A percentile compares a stretch with the other conserved stretches of the same genome.
Evolutionary conservation across 2,113 vertebrate species (phyloP).

Genomic region (Syngnathus scovelli): DNA sequence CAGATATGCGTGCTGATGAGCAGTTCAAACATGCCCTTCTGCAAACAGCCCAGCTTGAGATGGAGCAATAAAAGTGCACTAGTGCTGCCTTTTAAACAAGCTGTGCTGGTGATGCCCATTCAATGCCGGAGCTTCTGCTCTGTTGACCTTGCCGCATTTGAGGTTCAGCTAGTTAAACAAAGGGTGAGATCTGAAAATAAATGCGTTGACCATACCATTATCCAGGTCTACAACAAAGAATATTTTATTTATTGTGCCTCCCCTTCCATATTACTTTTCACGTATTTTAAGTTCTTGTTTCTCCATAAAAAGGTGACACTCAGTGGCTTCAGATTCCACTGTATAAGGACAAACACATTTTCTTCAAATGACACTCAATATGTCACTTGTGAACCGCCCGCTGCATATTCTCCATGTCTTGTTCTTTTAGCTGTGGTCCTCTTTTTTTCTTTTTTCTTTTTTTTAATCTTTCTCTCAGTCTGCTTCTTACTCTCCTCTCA

Average conservation of each 20-base stretch:
- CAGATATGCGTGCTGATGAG: background rate
- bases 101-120: background rate
- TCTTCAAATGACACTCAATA: background rate
- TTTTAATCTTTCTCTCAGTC: slow-evolving; percentile 13
- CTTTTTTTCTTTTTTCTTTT: background rate
- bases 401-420: background rate
- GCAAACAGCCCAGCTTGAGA: background rate
- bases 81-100: background rate
- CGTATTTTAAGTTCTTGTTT: background rate
- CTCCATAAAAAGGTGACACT: background rate
- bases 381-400: background rate
- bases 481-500: slow-evolving; percentile 4
- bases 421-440: background rate
- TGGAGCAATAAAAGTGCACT: background rate
- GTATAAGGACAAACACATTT: background rate
- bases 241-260: background rate
- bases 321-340: background rate
- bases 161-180: background rate
- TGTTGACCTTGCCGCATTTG: background rate
- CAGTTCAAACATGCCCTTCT: background rate
- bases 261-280: background rate
- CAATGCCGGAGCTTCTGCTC: background rate
- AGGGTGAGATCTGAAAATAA: background rate
- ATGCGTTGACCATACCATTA: background rate
- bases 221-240: background rate